Base-by-base conservation (phyloP, 2,113 vertebrate species). In the Petrocephalus zakoni region DNA sequence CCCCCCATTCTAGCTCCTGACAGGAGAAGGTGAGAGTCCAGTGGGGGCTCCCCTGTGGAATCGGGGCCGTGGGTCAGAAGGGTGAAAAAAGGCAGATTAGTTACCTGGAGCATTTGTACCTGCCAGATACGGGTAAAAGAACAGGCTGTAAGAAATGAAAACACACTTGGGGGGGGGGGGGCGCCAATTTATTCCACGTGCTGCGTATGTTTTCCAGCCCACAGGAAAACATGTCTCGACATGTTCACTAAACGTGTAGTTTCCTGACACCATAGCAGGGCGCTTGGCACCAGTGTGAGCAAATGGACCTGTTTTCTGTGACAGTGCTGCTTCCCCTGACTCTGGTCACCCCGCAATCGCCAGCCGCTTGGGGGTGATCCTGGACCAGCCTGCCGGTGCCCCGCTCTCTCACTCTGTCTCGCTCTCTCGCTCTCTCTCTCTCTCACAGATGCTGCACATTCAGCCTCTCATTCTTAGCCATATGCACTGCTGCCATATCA, bases 321-420 rank as follows among this genome's bases (percentile, higher is more conserved):
- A 22, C 61, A 64, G n/a, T 11, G 61, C 8, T 9, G 7, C 61
- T 11, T 29, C n/a, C n/a, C 61, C 61, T 5, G n/a, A 29, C 61
- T 29, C 61, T 13, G 61, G 25, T 68, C 61, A 68, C 61, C 4
- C n/a, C 11, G 61, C 61, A 5, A 1, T 68, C 25, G n/a, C 61
- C n/a, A 10, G 61, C 61, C 4, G n/a, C 61, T 1, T 68, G 9
- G 25, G 61, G 9, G 61, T 29, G 4, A 4, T 4, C n/a, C n/a
- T 29, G n/a, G n/a, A 0, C 0, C 25, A 0, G 15, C 25, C 11
- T 4, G 1, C 15, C 0, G 5, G 29, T 11, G 15, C 4, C 34
- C 0, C 0, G 1, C 6, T 42, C 52, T 15, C 7, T 53, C 52
- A 2, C 13, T 10, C 52, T 53, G 2, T 1, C 42, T 42, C 42